Evolutionary conservation across 2,888 invertebrate genomes (phyloP), one percentile per base, ranked within the genome.

Genomic region (Rhagophthalmus giganteus): DNA sequence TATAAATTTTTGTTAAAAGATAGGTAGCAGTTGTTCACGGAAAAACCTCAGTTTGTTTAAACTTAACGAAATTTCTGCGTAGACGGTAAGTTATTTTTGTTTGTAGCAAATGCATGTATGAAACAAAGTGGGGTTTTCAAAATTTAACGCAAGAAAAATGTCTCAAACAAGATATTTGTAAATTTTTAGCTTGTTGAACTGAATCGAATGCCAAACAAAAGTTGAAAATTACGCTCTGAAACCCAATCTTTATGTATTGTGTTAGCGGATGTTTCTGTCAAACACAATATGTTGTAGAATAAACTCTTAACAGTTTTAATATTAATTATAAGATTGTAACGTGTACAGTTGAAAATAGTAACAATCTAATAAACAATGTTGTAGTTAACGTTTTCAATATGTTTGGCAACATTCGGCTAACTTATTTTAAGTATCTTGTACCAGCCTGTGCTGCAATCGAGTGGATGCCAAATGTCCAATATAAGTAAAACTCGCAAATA

Each of bases 401-500:
- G 54, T 54, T 54, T 54, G 54, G 49, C 49, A 54, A 49, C 32
- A 44, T 49, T 42, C 44, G 32, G 48, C 39, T 41, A 35, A 44
- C 33, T 28, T 49, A 54, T 41, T 54, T 50, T 45, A 49, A 54
- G 51, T 53, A 54, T 58, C 55, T 55, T 58, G 58, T 59, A 59
- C 54, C 54, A 57, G 57, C 53, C 51, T 50, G 54, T 60, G 69
- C 69, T 70, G 71, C 70, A 71, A 69, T 69, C 62, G 64, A 61
- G 59, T 62, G 61, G 61, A 66, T 68, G 71, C 70, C 69, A 71
- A 71, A 59, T 53, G 55, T 59, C 57, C 55, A 57, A 49, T 48
- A 55, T 65, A 64, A 65, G 60, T 64, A 68, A 71, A 67, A 71
- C 70, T 72, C 70, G 70, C 71, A 72, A 72, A 69, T 68, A 69